These are phyloP conservation scores for Parazoanthus atlanticus DNA, from an alignment of 92 coral and sea anemone species.

Conservation along the genomic window DNA sequence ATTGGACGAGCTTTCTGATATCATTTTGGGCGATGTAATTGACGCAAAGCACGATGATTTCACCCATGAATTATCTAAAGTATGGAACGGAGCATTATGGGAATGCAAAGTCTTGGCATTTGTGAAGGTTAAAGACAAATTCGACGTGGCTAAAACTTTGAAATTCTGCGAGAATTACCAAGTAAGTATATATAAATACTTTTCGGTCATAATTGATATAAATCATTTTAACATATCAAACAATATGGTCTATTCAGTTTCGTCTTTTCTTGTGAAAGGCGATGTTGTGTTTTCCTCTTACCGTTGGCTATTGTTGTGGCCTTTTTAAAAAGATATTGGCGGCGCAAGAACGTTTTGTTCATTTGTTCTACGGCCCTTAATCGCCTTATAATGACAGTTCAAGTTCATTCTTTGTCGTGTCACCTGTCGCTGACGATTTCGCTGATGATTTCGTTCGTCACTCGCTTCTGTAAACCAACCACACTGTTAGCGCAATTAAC, in stretches of 20 bases:
- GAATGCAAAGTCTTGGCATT: slow-evolving; percentile 19
- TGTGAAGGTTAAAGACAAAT: slow-evolving; percentile 25
- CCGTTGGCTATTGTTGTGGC: no score
- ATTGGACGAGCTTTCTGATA: slow-evolving; percentile 3
- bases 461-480: background rate
- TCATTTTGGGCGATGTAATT: slow-evolving; percentile 16
- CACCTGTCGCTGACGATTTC: no score
- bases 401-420: background rate
- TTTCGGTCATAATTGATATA: no score
- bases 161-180: slow-evolving; percentile 23
- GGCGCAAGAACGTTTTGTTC: no score
- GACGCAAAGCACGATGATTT: background rate
- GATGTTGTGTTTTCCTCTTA: background rate
- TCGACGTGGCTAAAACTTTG: slow-evolving; percentile 22
- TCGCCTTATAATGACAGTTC: background rate
- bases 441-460: background rate
- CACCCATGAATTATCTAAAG: slow-evolving; percentile 16
- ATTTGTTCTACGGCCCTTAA: no score
- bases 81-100: slow-evolving; percentile 17
- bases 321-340: no score
- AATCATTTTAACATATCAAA: background rate
- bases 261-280: background rate
- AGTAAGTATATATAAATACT: background rate
- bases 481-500: background rate
- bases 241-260: background rate